Conservation (phyloP, 2,888 invertebrate genomes). For the Latrodectus hesperus region DNA sequence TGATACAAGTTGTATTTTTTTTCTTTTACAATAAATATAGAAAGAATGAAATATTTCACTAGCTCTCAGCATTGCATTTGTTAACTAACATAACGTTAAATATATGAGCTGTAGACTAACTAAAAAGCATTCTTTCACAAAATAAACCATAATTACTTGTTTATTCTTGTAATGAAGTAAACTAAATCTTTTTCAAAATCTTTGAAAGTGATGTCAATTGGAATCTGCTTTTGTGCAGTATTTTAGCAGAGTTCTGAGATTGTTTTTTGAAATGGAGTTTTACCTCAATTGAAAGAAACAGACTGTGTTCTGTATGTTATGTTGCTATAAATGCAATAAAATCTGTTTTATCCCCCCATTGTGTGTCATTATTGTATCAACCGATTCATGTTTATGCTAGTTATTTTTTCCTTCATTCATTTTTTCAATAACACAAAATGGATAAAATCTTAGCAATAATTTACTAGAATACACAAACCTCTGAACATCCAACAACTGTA, state of each 20-base stretch:
- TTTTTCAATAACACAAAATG: no score
- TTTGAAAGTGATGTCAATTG: no score
- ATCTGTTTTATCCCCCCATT: constrained; percentile 67
- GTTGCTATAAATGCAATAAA: constrained; percentile 70
- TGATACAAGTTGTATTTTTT: no score
- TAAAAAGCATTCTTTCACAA: not conserved
- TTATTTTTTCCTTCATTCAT: no score
- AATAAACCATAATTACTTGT: not conserved
- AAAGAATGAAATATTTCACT: not conserved
- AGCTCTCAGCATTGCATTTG: not conserved
- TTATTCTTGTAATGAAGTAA: not conserved
- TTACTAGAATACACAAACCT: no score
- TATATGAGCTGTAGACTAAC: not conserved
- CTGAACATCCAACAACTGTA: no score
- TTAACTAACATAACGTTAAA: not conserved
- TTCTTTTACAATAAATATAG: no score
- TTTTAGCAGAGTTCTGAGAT: not conserved
- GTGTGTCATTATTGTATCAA: not conserved
- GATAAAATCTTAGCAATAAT: no score
- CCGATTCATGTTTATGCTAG: no score
- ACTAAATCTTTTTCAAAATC: not conserved
- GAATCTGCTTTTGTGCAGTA: not conserved
- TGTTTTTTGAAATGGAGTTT: not conserved
- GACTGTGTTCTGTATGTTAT: constrained; percentile 67
- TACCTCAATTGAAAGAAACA: constrained; percentile 46